A percentile compares a stretch with the other conserved stretches of the same genome.
Conservation (phyloP, 2,888 invertebrate species). For the Nesidiocoris tenuis region DNA sequence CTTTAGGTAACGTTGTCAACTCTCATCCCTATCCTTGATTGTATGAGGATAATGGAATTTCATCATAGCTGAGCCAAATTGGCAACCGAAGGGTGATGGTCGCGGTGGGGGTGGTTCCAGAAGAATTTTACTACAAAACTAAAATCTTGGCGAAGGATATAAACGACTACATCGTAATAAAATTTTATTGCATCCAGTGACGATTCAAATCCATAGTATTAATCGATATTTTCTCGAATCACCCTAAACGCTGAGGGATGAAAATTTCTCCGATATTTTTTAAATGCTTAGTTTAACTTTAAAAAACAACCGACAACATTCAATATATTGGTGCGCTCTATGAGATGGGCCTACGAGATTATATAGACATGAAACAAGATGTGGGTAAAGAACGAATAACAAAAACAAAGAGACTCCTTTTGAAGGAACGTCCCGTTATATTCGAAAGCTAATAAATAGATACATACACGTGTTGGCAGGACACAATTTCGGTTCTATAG, state of each 20-base stretch:
- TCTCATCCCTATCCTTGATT: too few relatives aligned
- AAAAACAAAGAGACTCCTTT: slow-evolving; percentile 17
- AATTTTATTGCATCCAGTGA: background rate
- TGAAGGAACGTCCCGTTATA: slow-evolving; percentile 1
- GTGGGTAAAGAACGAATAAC: background rate
- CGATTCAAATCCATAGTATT: background rate
- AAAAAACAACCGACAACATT: background rate
- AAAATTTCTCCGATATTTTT: too few relatives aligned
- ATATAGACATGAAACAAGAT: background rate
- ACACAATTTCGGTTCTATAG: too few relatives aligned
- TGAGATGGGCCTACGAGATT: background rate
- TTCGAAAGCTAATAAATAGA: background rate
- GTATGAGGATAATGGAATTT: too few relatives aligned
- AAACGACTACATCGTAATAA: background rate
- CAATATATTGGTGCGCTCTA: background rate
- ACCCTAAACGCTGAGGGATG: background rate
- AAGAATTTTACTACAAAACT: too few relatives aligned
- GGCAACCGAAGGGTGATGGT: too few relatives aligned
- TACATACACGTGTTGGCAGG: background rate
- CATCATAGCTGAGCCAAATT: too few relatives aligned
- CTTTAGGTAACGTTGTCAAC: too few relatives aligned
- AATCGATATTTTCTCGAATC: background rate
- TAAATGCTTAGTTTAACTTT: too few relatives aligned
- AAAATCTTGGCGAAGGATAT: too few relatives aligned
- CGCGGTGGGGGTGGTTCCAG: too few relatives aligned